A percentile compares a stretch with the other conserved stretches of the same genome.
Evolutionary conservation across 2,888 invertebrate species (phyloP).

Genomic region (Hypena proboscidalis): DNA sequence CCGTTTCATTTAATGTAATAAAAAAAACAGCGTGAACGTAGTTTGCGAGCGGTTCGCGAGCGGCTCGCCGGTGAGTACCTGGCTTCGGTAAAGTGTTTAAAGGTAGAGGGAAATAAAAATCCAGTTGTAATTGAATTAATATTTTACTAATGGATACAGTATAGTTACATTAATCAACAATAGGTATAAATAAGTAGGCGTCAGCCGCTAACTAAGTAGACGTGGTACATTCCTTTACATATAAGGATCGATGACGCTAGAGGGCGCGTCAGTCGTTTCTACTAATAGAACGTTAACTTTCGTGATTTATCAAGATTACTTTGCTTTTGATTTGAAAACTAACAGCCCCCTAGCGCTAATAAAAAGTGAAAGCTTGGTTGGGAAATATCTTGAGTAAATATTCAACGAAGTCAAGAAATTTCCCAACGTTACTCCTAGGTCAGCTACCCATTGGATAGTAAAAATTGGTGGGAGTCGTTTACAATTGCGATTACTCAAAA

Average conservation of each 20-base stretch:
- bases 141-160: conserved; percentile 82
- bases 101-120: conserved; percentile 32
- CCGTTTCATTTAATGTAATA: too few species aligned
- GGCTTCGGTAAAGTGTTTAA: neutral
- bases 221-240: conserved; percentile 38
- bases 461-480: conserved; percentile 13
- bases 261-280: conserved; percentile 1
- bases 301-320: neutral
- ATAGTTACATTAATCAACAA: conserved; percentile 80
- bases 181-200: conserved; percentile 76
- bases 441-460: conserved; percentile 6
- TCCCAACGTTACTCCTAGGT: conserved; percentile 13
- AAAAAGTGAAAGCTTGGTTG: conserved; percentile 8
- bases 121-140: conserved; percentile 54
- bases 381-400: conserved; percentile 5
- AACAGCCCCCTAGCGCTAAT: neutral
- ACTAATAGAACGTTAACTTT: neutral
- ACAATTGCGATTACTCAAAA: conserved; percentile 4
- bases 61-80: too few species aligned
- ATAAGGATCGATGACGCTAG: conserved; percentile 10
- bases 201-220: conserved; percentile 59
- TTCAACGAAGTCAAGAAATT: conserved; percentile 6
- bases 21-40: too few species aligned
- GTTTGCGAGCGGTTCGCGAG: too few species aligned
- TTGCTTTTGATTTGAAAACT: neutral